Conservation (phyloP, 1,140 invertebrate genomes). For the Mactra quadrangularis region DNA sequence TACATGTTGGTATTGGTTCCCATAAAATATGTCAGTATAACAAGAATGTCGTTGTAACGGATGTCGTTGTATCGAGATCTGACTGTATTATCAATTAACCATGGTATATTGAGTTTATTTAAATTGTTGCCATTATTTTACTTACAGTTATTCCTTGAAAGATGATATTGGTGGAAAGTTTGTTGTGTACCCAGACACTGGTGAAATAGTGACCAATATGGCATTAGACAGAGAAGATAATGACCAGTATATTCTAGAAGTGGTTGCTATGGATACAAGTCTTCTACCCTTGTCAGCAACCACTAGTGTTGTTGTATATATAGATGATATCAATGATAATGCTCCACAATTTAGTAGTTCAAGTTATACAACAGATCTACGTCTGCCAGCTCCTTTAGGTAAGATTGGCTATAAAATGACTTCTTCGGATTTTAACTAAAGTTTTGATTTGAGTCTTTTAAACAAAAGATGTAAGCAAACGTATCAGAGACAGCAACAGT, state of each 20-base stretch:
- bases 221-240: slow-evolving; percentile 90
- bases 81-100: too few species aligned
- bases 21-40: too few species aligned
- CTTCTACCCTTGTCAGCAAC: slow-evolving; percentile 70
- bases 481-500: too few species aligned
- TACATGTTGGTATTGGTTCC: too few species aligned
- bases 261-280: slow-evolving; percentile 87
- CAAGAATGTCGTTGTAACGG: too few species aligned
- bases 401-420: too few species aligned
- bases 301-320: slow-evolving; percentile 73
- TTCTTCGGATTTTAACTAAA: background rate
- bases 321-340: slow-evolving; percentile 96
- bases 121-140: too few species aligned
- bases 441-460: background rate
- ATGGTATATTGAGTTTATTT: too few species aligned
- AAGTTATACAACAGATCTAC: slow-evolving; percentile 70
- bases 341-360: slow-evolving; percentile 89
- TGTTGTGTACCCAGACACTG: slow-evolving; percentile 93
- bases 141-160: slow-evolving; percentile 73
- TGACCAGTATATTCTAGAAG: slow-evolving; percentile 88
- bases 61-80: too few species aligned
- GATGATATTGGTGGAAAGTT: slow-evolving; percentile 87
- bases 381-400: slow-evolving; percentile 74
- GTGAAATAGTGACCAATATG: slow-evolving; percentile 90
- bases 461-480: too few species aligned